Base-by-base conservation (phyloP, 1,140 invertebrate genomes). In the Zophobas morio region DNA sequence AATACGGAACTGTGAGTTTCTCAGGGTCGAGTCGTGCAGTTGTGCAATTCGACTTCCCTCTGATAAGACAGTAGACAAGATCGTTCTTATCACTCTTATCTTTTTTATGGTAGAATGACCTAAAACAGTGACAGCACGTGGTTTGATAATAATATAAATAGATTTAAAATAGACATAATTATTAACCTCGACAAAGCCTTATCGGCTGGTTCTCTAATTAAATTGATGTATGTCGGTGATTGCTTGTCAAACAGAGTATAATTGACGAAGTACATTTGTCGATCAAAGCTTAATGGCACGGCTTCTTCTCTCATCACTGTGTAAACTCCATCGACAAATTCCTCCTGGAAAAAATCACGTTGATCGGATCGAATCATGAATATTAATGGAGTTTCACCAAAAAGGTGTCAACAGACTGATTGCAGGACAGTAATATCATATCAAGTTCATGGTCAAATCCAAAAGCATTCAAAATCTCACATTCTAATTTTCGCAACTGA, bases 221-320 rank as follows among this genome's bases (percentile, higher is more conserved):
- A 80, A 78, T 92, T 93, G 60, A 93, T 89, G 83, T 90, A 93
- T 39, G 89, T 89, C 0, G 92, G 92, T 20, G 88, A 88, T 81
- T 90, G 89, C 75, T 87, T 86, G 8, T 88, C 90, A 76, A 87
- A 90, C 42, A 86, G 81, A 1, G 89, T 89, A 83, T 93, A 93
- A 85, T 93, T 92, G 1, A 92, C 84, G 81, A 93, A 93, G 80
- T 90, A 89, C 0, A 92, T 86, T 80, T 91, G 89, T 2, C 89
- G 87, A 81, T 94, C 92, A 79, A 92, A 92, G 78, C 88, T 90
- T 39, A 92, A 81, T 20, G 90, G 91, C 39, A 91, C 84, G 1
- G 90, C 90, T 75, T 89, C 86, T 66, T 88, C 86, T 75, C 86
- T 86, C 54, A 91, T 87, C 36, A 88, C 87, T 54, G 86, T 85